Conservation (phyloP, 2,888 invertebrate species). For the Bimastos eiseni region DNA sequence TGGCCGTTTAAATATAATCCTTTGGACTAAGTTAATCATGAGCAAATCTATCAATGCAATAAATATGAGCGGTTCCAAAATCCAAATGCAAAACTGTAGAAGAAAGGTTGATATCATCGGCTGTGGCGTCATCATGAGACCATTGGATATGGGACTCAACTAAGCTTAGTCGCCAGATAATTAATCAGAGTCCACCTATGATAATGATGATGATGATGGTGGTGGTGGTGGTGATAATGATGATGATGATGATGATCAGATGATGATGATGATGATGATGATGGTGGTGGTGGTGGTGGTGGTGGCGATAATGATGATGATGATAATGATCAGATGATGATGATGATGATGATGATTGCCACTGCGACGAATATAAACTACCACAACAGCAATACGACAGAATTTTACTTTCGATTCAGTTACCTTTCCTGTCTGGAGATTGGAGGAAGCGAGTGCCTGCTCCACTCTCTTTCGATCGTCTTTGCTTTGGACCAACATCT, state of each 20-base stretch:
- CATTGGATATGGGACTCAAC: not conserved
- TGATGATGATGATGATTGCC: too few relatives aligned
- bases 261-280: too few relatives aligned
- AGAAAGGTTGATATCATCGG: not conserved
- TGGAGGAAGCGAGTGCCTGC: not conserved
- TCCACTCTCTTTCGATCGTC: slow-evolving; percentile 85
- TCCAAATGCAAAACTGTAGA: not conserved
- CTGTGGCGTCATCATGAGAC: not conserved
- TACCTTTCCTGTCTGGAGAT: not conserved
- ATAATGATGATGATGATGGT: too few relatives aligned
- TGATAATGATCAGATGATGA: too few relatives aligned
- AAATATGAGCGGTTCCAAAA: not conserved
- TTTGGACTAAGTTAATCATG: not conserved
- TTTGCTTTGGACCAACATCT: slow-evolving; percentile 86
- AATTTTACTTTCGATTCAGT: not conserved
- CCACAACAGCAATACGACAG: too few relatives aligned
- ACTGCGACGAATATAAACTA: too few relatives aligned
- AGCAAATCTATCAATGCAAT: not conserved
- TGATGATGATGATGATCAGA: too few relatives aligned
- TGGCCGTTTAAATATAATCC: not conserved
- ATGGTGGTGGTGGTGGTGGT: too few relatives aligned
- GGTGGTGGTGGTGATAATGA: too few relatives aligned
- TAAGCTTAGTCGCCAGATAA: not conserved
- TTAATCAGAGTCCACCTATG: too few relatives aligned
- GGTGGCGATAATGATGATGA: too few relatives aligned